Evolutionary conservation across 2,888 invertebrate species (phyloP).

Genomic region (Stictocephala bisonia): DNA sequence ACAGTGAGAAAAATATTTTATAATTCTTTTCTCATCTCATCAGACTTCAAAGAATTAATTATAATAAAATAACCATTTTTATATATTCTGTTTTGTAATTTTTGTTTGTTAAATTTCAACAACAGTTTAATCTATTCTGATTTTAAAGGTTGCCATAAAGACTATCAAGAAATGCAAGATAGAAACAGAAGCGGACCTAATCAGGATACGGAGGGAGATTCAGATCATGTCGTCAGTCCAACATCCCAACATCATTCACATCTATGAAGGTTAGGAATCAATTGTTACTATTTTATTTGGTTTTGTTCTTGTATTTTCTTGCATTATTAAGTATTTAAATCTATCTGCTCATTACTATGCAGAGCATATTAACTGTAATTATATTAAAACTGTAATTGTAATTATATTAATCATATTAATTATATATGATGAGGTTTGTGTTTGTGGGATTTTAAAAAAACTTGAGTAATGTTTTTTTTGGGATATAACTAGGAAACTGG

Average conservation of each 20-base stretch:
- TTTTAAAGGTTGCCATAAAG: conserved; percentile 88
- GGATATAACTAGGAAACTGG: too few species aligned
- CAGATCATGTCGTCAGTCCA: conserved; percentile 99
- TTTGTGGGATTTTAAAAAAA: too few species aligned
- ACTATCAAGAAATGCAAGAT: conserved; percentile 97
- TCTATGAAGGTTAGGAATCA: conserved; percentile 83
- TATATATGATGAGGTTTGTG: too few species aligned
- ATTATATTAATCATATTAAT: conserved; percentile 35
- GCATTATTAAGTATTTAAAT: background rate
- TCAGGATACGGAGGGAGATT: conserved; percentile 96
- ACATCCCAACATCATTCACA: conserved; percentile 99
- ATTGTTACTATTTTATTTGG: conserved; percentile 6
- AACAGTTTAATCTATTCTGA: too few species aligned
- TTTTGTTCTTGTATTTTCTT: too few species aligned
- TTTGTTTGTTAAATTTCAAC: too few species aligned
- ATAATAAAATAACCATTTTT: too few species aligned
- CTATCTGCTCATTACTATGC: background rate
- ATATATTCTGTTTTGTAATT: too few species aligned
- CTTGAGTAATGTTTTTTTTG: too few species aligned
- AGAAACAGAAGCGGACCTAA: conserved; percentile 95
- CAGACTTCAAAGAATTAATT: too few species aligned
- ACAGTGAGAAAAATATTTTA: too few species aligned
- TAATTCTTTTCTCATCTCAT: too few species aligned
- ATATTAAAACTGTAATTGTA: conserved; percentile 7
- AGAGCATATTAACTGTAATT: background rate